phyloP scores from a whole-genome alignment of 2,888 invertebrate species.

The Drosophila emarginata region DNA sequence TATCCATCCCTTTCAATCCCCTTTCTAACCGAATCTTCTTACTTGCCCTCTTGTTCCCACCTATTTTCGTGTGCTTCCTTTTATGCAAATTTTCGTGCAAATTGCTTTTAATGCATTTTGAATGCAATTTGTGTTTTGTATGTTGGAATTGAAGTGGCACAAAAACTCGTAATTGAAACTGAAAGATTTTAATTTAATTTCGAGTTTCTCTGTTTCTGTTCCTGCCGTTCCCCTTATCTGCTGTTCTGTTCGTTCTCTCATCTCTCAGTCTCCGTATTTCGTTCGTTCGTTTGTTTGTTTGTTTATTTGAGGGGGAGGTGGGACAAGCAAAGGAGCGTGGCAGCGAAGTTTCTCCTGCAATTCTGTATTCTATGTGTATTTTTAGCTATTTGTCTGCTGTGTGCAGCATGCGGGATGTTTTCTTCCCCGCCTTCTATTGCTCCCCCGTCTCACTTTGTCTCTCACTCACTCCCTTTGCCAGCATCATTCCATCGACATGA shows the following conservation, averaged over 20 bases:
- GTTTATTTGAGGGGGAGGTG: constrained; percentile 20
- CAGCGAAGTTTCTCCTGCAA: constrained; percentile 9
- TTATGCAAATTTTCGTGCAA: constrained; percentile 77
- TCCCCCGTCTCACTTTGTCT: not conserved
- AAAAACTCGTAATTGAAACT: constrained; percentile 78
- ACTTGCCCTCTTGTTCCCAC: not conserved
- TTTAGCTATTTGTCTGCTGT: constrained; percentile 49
- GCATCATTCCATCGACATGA: constrained; percentile 41
- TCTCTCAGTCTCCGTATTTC: constrained; percentile 9
- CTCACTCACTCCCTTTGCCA: constrained; percentile 11
- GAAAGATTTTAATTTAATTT: constrained; percentile 79
- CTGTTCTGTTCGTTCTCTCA: constrained; percentile 34
- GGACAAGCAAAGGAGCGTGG: constrained; percentile 8
- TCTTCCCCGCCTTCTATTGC: constrained; percentile 25
- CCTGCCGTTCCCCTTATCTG: constrained; percentile 68
- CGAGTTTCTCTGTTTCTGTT: constrained; percentile 55
- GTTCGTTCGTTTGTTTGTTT: constrained; percentile 12
- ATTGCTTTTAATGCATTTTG: constrained; percentile 79
- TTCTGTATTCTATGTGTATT: constrained; percentile 46
- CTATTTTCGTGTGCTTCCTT: constrained; percentile 44
- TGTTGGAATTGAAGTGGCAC: constrained; percentile 76
- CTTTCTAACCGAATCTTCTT: constrained; percentile 4
- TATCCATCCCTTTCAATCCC: constrained; percentile 34
- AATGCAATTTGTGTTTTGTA: constrained; percentile 79
- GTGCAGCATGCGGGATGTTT: constrained; percentile 56